Evolutionary conservation across 2,888 invertebrate genomes (phyloP).

Genomic region (Xylota sylvarum): DNA sequence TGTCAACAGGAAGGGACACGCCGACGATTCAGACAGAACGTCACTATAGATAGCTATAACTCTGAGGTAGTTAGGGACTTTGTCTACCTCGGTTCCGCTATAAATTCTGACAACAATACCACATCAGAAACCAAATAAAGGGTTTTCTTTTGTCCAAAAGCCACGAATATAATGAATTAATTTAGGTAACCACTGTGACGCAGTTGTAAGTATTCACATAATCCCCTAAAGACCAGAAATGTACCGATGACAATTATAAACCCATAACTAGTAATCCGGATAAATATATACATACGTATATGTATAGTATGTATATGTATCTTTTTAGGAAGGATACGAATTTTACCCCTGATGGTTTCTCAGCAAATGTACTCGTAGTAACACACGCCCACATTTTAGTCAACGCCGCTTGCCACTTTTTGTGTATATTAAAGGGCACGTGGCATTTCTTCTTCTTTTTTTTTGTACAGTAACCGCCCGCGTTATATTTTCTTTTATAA

Average conservation of each 20-base stretch:
- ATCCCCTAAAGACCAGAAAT: conserved; percentile 13
- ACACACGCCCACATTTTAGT: conserved; percentile 61
- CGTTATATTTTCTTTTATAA: conserved; percentile 59
- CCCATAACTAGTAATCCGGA: conserved; percentile 41
- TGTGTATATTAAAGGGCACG: conserved; percentile 65
- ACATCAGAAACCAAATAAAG: not conserved
- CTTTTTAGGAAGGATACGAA: conserved; percentile 37
- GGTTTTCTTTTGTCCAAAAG: not conserved
- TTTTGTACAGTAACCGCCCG: conserved; percentile 53
- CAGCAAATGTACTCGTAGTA: conserved; percentile 10
- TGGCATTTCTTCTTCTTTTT: conserved; percentile 29
- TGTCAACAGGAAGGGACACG: too few species aligned
- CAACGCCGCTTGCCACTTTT: conserved; percentile 70
- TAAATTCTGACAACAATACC: too few species aligned
- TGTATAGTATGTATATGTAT: conserved; percentile 1
- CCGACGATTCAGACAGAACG: too few species aligned
- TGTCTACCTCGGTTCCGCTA: too few species aligned
- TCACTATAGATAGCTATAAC: too few species aligned
- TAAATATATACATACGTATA: conserved; percentile 28
- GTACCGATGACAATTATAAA: conserved; percentile 38
- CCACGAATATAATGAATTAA: not conserved
- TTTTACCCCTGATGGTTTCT: conserved; percentile 15
- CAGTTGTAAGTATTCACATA: conserved; percentile 20
- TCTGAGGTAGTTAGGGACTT: too few species aligned
- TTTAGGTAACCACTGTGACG: conserved; percentile 5